Percentiles rank a stretch among this genome's conserved stretches.
Conservation (phyloP, 1,140 invertebrate species). For the Drosophila auraria region DNA sequence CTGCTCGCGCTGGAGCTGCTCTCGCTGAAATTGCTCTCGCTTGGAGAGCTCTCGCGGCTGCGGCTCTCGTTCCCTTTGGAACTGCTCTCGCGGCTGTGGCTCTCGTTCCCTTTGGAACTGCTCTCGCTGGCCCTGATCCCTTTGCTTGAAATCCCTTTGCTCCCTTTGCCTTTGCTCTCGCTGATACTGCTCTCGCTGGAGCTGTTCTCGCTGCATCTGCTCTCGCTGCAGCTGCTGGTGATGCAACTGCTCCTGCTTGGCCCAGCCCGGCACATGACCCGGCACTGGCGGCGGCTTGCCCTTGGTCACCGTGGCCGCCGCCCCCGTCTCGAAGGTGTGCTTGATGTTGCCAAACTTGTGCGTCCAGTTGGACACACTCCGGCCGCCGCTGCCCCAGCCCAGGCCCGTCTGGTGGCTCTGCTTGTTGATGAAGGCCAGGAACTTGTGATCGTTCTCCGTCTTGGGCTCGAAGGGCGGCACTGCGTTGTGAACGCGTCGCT, state of each 20-base stretch:
- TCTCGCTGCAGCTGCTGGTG: conserved; percentile 47
- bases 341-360: conserved; percentile 94
- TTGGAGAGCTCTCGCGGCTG: conserved; percentile 27
- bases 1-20: conserved; percentile 35
- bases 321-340: conserved; percentile 90
- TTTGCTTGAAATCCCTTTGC: conserved; percentile 23
- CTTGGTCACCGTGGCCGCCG: conserved; percentile 64
- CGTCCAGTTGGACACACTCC: conserved; percentile 88
- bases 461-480: conserved; percentile 91
- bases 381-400: conserved; percentile 78
- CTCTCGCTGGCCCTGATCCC: conserved; percentile 25
- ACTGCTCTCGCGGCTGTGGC: conserved; percentile 8
- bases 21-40: conserved; percentile 39
- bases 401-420: conserved; percentile 87
- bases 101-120: background rate
- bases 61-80: conserved; percentile 6
- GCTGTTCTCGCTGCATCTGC: conserved; percentile 44
- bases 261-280: conserved; percentile 85
- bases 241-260: conserved; percentile 79
- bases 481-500: conserved; percentile 77
- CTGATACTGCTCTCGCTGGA: conserved; percentile 46
- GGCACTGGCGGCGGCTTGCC: conserved; percentile 70
- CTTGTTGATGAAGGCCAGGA: conserved; percentile 92
- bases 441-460: conserved; percentile 94
- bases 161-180: conserved; percentile 36